These are phyloP conservation scores for Catharus fuscescens DNA, from an alignment of 2,113 vertebrate species.

Conservation along the genomic window DNA sequence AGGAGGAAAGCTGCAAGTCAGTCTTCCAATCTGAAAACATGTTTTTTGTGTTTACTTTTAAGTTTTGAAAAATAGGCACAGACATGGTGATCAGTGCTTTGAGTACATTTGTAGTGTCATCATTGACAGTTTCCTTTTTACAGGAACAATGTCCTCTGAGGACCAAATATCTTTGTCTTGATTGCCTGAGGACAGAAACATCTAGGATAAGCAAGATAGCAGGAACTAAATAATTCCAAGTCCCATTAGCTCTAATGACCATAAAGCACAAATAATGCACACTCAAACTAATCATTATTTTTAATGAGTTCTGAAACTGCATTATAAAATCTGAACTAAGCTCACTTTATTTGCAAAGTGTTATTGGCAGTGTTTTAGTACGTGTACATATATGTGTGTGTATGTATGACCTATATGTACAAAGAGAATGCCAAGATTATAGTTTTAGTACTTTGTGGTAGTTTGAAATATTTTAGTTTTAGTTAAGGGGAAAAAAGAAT, in stretches of 20 bases:
- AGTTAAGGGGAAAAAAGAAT: background rate
- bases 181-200: background rate
- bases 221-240: constrained; percentile 8
- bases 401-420: background rate
- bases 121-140: background rate
- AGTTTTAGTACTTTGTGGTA: background rate
- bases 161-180: background rate
- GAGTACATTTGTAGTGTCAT: background rate
- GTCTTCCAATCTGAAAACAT: background rate
- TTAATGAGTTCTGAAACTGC: constrained; percentile 41
- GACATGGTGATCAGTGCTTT: background rate
- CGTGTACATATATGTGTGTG: background rate
- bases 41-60: background rate
- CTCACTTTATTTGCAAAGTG: background rate
- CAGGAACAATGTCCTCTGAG: background rate
- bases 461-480: background rate
- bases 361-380: background rate
- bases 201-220: background rate
- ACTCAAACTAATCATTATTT: constrained; percentile 32
- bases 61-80: background rate
- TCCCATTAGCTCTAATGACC: constrained; percentile 3
- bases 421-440: background rate
- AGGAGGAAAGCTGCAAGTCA: background rate
- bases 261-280: constrained; percentile 6
- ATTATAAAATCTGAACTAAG: background rate